phyloP scores from a whole-genome alignment of 1,140 invertebrate genomes.

The Magallana ariakensis region DNA sequence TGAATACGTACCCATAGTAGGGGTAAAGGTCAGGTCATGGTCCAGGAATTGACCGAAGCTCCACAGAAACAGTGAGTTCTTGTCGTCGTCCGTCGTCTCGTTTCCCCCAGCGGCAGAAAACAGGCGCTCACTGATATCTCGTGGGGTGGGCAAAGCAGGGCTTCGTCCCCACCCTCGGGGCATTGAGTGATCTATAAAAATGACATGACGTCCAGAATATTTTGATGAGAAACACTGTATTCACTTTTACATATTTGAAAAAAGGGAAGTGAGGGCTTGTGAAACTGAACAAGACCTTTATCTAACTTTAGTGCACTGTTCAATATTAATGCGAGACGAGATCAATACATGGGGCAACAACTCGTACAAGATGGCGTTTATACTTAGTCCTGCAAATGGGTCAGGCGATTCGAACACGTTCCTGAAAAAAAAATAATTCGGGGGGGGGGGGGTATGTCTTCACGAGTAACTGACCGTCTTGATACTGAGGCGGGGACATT shows the following conservation, averaged over 20 bases:
- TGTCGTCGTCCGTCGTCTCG: background rate
- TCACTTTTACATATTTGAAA: background rate
- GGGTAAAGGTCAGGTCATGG: background rate
- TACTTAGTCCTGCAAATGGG: no score
- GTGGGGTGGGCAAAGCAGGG: background rate
- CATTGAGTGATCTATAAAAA: background rate
- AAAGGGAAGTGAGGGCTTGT: no score
- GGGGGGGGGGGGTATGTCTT: no score
- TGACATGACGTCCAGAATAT: background rate
- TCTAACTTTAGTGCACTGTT: no score
- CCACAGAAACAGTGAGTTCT: background rate
- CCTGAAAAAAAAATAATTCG: no score
- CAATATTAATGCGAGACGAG: no score
- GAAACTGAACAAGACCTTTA: no score
- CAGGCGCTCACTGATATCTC: background rate
- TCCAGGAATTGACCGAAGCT: background rate
- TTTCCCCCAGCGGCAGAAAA: background rate
- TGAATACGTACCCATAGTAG: background rate
- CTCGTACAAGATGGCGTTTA: no score
- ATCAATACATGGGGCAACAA: no score
- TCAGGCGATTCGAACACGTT: no score
- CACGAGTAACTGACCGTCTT: background rate
- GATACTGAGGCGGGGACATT: background rate
- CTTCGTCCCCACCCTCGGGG: background rate
- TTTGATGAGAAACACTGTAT: background rate